phyloP scores from a whole-genome alignment of 92 coral and sea anemone species.

The Zoanthus gigantus region DNA sequence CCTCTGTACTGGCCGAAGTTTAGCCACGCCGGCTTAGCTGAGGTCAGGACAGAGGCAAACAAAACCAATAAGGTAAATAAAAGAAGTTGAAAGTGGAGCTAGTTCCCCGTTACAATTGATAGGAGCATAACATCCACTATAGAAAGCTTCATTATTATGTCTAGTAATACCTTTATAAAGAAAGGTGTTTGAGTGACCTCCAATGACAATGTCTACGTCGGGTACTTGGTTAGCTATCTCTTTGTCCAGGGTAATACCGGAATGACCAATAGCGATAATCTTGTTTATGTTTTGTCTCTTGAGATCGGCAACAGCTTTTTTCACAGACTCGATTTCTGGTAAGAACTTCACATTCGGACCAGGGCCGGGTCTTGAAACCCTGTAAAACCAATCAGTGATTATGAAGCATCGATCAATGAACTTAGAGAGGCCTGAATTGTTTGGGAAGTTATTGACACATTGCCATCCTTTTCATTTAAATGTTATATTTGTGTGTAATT shows the following conservation, averaged over 20 bases:
- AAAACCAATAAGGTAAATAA: too few species aligned
- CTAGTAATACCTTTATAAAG: conserved; percentile 80
- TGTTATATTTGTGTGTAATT: too few species aligned
- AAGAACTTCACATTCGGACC: conserved; percentile 82
- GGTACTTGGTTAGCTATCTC: conserved; percentile 74
- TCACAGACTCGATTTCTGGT: conserved; percentile 79
- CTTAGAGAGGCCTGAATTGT: too few species aligned
- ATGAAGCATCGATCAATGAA: neutral
- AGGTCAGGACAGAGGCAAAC: too few species aligned
- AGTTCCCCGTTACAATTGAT: too few species aligned
- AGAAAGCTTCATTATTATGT: neutral
- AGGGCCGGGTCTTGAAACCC: conserved; percentile 79
- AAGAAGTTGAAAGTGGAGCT: too few species aligned
- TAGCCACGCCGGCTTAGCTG: too few species aligned
- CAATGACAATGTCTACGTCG: conserved; percentile 92
- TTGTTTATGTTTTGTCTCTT: conserved; percentile 76
- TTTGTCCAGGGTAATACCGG: conserved; percentile 87
- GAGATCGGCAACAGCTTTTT: conserved; percentile 76
- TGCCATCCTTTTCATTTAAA: too few species aligned
- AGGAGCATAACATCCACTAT: too few species aligned
- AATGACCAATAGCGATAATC: conserved; percentile 93
- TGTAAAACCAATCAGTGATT: conserved; percentile 2
- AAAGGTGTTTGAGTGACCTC: conserved; percentile 94
- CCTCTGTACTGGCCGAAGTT: too few species aligned
- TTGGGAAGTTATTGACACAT: too few species aligned